phyloP scores from a whole-genome alignment of 1,140 invertebrate species.

The Papilio machaon region DNA sequence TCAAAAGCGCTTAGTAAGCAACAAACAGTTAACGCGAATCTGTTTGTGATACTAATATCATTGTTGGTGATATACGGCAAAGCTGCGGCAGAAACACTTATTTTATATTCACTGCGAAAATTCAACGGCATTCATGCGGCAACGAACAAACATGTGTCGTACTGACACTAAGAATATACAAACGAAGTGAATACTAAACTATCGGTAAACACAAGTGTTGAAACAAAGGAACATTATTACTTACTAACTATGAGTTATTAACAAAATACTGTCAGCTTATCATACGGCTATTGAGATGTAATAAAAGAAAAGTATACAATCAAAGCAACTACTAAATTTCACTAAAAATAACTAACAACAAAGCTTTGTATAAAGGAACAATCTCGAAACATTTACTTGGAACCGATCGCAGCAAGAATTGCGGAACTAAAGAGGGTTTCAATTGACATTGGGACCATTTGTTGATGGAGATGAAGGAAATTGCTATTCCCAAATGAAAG shows the following conservation, averaged over 20 bases:
- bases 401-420: constrained; percentile 6
- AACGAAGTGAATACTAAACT: background rate
- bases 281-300: too few relatives aligned
- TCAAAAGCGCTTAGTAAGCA: constrained; percentile 13
- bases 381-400: background rate
- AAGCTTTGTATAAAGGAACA: background rate
- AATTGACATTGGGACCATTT: constrained; percentile 15
- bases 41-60: constrained; percentile 37
- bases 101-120: constrained; percentile 36
- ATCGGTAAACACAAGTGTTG: background rate
- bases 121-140: constrained; percentile 5
- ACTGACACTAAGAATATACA: constrained; percentile 7
- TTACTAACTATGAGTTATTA: too few relatives aligned
- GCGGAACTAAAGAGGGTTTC: constrained; percentile 27
- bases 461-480: constrained; percentile 11
- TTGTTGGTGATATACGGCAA: constrained; percentile 33
- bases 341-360: background rate
- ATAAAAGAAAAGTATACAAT: too few relatives aligned
- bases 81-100: constrained; percentile 26
- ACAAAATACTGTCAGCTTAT: too few relatives aligned
- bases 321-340: background rate
- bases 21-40: constrained; percentile 25
- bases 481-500: constrained; percentile 22
- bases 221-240: background rate
- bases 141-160: background rate